phyloP scores from a whole-genome alignment of 2,797 vertebrate genomes.

The Balearica regulorum region DNA sequence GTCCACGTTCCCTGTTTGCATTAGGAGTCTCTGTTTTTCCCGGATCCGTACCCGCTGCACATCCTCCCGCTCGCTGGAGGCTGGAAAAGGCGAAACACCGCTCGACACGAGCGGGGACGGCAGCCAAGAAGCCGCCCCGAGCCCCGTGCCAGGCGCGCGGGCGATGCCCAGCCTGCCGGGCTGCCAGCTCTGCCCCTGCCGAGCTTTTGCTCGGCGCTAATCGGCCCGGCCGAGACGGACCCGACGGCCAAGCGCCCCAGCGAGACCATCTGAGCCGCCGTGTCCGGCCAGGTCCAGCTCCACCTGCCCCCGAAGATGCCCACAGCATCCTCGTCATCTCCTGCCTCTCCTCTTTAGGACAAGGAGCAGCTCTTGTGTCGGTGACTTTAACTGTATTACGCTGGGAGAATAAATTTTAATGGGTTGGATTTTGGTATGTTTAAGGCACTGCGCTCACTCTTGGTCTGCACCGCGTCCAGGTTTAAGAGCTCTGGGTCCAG shows the following conservation, averaged over 20 bases:
- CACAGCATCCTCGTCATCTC: background rate
- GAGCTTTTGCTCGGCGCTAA: background rate
- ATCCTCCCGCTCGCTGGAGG: background rate
- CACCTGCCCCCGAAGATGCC: background rate
- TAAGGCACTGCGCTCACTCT: accelerated
- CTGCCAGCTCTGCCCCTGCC: background rate
- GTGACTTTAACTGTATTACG: background rate
- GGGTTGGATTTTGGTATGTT: background rate
- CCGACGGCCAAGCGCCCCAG: accelerated
- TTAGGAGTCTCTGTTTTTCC: background rate
- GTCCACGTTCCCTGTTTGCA: background rate
- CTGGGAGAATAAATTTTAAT: background rate
- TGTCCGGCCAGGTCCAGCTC: background rate
- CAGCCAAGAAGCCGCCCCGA: background rate
- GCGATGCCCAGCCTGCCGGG: accelerated
- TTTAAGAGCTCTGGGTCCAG: background rate
- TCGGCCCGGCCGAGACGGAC: background rate
- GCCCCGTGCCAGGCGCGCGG: background rate
- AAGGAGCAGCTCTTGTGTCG: background rate
- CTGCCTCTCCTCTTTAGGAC: background rate
- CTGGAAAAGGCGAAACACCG: background rate
- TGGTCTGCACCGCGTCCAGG: background rate
- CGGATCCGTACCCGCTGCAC: background rate
- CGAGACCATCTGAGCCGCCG: background rate
- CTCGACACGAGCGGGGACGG: accelerated